A percentile compares a stretch with the other conserved stretches of the same genome.
Evolutionary conservation across 2,888 invertebrate genomes (phyloP).

Genomic region (Anarsia innoxiella): DNA sequence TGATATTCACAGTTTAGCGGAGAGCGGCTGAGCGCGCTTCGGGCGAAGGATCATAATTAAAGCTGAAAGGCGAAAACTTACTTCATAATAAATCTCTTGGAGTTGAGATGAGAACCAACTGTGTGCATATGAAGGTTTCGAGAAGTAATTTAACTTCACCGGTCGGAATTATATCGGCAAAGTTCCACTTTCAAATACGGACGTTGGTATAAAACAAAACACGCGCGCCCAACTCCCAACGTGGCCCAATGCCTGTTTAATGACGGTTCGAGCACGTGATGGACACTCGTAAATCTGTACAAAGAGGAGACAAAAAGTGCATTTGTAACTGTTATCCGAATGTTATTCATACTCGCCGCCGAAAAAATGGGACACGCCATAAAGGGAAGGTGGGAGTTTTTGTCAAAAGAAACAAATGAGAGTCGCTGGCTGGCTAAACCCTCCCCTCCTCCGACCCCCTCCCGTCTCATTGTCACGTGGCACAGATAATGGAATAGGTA

Average conservation of each 20-base stretch:
- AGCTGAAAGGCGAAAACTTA: background rate
- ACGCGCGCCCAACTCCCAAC: background rate
- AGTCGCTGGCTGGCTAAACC: background rate
- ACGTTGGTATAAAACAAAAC: slow-evolving; percentile 2
- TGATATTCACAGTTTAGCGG: too few relatives aligned
- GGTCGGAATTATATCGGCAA: too few relatives aligned
- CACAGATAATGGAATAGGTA: slow-evolving; percentile 16
- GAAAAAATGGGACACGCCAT: slow-evolving; percentile 9
- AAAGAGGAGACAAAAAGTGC: slow-evolving; percentile 14
- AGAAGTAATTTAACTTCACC: background rate
- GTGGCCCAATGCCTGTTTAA: slow-evolving; percentile 5
- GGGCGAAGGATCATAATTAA: background rate
- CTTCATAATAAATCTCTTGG: background rate
- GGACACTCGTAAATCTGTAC: slow-evolving; percentile 10
- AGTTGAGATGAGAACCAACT: background rate
- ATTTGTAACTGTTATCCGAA: slow-evolving; percentile 16
- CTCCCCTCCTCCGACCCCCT: too few relatives aligned
- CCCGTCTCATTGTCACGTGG: slow-evolving; percentile 8
- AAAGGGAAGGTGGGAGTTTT: slow-evolving; percentile 14
- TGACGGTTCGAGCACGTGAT: slow-evolving; percentile 3
- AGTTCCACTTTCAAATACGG: background rate
- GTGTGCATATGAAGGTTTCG: slow-evolving; percentile 1
- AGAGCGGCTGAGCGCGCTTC: too few relatives aligned
- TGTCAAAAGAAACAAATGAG: slow-evolving; percentile 14
- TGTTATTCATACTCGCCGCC: slow-evolving; percentile 13